A percentile compares a stretch with the other conserved stretches of the same genome.
Evolutionary conservation across 2,113 vertebrate species (phyloP).

Genomic region (Apistogramma diplotaenia): DNA sequence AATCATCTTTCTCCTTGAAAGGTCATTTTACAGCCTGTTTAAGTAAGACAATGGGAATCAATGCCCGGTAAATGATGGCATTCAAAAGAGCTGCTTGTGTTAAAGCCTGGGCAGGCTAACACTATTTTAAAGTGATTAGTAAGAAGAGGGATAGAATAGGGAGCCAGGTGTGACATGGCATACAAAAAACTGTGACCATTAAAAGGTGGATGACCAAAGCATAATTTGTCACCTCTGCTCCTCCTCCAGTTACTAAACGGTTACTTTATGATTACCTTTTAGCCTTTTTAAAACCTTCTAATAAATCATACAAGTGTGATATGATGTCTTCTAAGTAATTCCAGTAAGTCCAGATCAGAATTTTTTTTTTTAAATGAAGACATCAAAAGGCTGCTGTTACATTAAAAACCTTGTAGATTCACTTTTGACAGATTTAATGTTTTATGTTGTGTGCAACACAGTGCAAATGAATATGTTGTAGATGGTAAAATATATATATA

Average conservation of each 20-base stretch:
- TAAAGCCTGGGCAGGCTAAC: slow-evolving; percentile 51
- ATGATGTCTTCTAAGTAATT: not conserved
- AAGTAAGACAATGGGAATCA: slow-evolving; percentile 64
- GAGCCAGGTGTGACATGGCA: slow-evolving; percentile 44
- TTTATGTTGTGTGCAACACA: not conserved
- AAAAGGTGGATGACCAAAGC: slow-evolving; percentile 24
- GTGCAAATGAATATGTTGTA: not conserved
- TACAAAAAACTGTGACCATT: slow-evolving; percentile 33
- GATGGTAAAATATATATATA: not conserved
- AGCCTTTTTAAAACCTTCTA: slow-evolving; percentile 30
- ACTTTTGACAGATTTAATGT: not conserved
- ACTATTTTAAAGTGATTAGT: slow-evolving; percentile 61
- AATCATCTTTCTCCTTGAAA: slow-evolving; percentile 52
- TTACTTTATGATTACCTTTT: slow-evolving; percentile 40
- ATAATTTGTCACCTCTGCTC: slow-evolving; percentile 31
- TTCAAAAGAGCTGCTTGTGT: slow-evolving; percentile 50
- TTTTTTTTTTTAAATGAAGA: not conserved
- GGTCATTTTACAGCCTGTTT: slow-evolving; percentile 62
- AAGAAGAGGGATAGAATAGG: slow-evolving; percentile 45
- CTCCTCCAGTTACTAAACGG: not conserved
- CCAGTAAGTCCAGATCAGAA: not conserved
- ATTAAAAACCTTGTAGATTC: fast-evolving
- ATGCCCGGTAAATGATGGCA: slow-evolving; percentile 58
- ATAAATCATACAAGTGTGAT: not conserved
- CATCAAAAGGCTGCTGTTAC: not conserved